phyloP scores from a whole-genome alignment of 2,888 invertebrate species.

The Dexiosoma caninum region DNA sequence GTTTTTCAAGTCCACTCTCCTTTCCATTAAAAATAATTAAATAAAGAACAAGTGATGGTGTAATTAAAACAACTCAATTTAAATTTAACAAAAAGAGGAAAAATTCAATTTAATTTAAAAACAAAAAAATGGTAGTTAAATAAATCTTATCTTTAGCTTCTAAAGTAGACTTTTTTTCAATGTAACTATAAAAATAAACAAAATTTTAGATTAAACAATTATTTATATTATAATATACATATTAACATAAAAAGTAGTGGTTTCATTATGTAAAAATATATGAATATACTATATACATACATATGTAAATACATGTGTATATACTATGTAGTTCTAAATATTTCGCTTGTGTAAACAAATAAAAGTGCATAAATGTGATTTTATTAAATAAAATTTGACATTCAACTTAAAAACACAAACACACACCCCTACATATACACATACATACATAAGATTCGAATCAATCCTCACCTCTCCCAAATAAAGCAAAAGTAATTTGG shows the following conservation, averaged over 20 bases:
- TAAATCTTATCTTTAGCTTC: conserved; percentile 60
- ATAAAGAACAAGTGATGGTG: conserved; percentile 64
- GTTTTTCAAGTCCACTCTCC: not conserved
- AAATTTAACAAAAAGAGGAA: conserved; percentile 7
- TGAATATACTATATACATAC: conserved; percentile 43
- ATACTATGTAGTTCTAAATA: conserved; percentile 50
- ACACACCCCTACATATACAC: too few species aligned
- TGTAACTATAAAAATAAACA: conserved; percentile 36
- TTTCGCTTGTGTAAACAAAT: conserved; percentile 64
- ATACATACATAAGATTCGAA: conserved; percentile 37
- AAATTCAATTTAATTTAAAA: conserved; percentile 34
- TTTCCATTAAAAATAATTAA: conserved; percentile 6
- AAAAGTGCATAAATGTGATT: conserved; percentile 74
- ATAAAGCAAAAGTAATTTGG: conserved; percentile 21
- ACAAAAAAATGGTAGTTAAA: conserved; percentile 55
- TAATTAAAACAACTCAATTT: conserved; percentile 58
- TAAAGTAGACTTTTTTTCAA: conserved; percentile 53
- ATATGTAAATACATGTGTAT: conserved; percentile 36
- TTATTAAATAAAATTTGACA: conserved; percentile 73
- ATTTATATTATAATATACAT: too few species aligned
- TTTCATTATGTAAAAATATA: conserved; percentile 72
- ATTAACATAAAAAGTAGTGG: conserved; percentile 65
- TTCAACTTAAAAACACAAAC: conserved; percentile 37
- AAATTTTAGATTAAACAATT: conserved; percentile 61
- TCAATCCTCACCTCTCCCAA: conserved; percentile 49